Evolutionary conservation across 2,113 vertebrate genomes (phyloP).

Genomic region (Chiloscyllium plagiosum): DNA sequence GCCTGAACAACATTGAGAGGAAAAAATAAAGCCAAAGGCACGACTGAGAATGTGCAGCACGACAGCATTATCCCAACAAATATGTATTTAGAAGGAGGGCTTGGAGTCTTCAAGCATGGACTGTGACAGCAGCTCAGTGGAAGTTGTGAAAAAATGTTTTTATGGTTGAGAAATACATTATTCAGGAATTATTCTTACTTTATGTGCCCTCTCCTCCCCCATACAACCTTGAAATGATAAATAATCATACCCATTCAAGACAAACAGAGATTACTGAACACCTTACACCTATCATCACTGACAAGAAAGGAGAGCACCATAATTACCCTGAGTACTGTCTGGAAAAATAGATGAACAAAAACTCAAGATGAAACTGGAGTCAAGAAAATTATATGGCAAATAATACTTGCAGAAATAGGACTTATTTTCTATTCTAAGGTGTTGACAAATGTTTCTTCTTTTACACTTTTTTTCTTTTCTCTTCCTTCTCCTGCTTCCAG

Average conservation of each 20-base stretch:
- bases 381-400: slow-evolving; percentile 29
- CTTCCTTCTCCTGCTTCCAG: no score
- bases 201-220: neutral
- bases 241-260: neutral
- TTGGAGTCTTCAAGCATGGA: neutral
- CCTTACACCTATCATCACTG: slow-evolving; percentile 12
- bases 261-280: neutral
- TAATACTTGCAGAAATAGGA: no score
- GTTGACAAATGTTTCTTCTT: neutral
- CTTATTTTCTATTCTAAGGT: slow-evolving; percentile 10
- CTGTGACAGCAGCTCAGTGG: neutral
- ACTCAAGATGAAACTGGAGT: neutral
- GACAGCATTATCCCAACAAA: neutral
- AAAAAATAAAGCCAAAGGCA: neutral
- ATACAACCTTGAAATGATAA: neutral
- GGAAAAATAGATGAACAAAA: slow-evolving; percentile 17
- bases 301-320: neutral
- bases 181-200: neutral
- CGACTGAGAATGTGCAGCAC: neutral
- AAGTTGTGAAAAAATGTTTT: neutral
- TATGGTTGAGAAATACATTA: neutral
- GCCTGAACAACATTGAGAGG: neutral
- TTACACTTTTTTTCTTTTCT: neutral
- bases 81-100: neutral
- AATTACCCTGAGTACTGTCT: neutral